phyloP scores from a whole-genome alignment of 1,140 invertebrate species.

The Cydia splendana region DNA sequence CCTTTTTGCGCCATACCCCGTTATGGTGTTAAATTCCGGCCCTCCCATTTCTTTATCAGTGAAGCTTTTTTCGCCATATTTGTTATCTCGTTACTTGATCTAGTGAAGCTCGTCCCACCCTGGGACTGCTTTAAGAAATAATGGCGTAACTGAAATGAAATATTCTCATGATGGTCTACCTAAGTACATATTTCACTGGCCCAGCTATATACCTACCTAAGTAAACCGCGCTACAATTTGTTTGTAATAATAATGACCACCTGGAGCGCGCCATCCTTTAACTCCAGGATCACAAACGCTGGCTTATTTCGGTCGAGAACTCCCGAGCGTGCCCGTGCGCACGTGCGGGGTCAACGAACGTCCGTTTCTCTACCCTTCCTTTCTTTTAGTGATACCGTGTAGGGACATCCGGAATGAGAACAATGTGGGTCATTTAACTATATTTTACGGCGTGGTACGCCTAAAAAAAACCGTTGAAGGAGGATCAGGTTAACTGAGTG shows the following conservation, averaged over 20 bases:
- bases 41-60: too few relatives aligned
- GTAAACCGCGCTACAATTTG: not conserved
- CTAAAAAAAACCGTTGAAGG: not conserved
- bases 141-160: too few relatives aligned
- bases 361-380: constrained; percentile 27
- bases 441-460: not conserved
- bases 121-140: too few relatives aligned
- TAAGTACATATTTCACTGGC: not conserved
- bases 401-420: constrained; percentile 30
- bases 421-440: constrained; percentile 21
- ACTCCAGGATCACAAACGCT: not conserved
- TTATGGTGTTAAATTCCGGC: too few relatives aligned
- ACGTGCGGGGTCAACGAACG: constrained; percentile 30
- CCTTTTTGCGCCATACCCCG: too few relatives aligned
- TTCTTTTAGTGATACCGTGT: constrained; percentile 14
- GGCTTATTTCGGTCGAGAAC: constrained; percentile 3
- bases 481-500: not conserved
- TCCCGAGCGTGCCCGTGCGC: not conserved
- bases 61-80: too few relatives aligned
- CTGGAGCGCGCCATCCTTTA: not conserved
- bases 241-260: not conserved
- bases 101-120: too few relatives aligned
- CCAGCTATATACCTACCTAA: not conserved
- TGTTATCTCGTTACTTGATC: too few relatives aligned
- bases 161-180: too few relatives aligned